Percentiles rank a stretch among this genome's conserved stretches.
Conservation (phyloP, 2,888 invertebrate genomes). For the Chouioia cunea region DNA sequence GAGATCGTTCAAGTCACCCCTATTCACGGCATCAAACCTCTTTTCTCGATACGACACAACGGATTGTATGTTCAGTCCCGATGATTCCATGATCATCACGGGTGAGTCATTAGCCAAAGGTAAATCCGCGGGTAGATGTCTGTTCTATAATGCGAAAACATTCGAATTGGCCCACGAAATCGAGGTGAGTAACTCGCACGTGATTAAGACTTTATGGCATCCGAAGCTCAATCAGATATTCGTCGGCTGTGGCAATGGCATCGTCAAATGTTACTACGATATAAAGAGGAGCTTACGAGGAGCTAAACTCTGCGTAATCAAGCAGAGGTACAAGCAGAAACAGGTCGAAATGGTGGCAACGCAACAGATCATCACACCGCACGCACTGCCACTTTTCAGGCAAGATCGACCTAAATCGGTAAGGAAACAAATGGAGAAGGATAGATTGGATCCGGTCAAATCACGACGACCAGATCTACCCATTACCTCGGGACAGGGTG, state of each 20-base stretch:
- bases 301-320: conserved; percentile 89
- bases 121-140: conserved; percentile 74
- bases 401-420: conserved; percentile 91
- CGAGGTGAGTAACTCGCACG: conserved; percentile 83
- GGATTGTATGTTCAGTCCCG: conserved; percentile 87
- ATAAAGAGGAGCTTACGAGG: conserved; percentile 88
- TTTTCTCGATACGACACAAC: conserved; percentile 89
- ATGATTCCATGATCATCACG: conserved; percentile 89
- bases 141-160: conserved; percentile 85
- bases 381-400: conserved; percentile 94
- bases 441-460: conserved; percentile 87
- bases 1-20: conserved; percentile 82
- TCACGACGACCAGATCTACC: conserved; percentile 87
- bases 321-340: conserved; percentile 82
- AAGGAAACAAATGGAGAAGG: conserved; percentile 92
- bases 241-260: conserved; percentile 91
- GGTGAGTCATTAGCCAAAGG: conserved; percentile 84
- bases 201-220: conserved; percentile 94
- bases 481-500: conserved; percentile 91
- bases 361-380: conserved; percentile 95
- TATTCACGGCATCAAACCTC: conserved; percentile 78
- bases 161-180: conserved; percentile 82
- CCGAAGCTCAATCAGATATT: conserved; percentile 98
- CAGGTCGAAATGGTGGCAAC: conserved; percentile 89
- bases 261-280: conserved; percentile 92